Base-by-base conservation (phyloP, 2,797 vertebrate species). In the Dallia pectoralis region DNA sequence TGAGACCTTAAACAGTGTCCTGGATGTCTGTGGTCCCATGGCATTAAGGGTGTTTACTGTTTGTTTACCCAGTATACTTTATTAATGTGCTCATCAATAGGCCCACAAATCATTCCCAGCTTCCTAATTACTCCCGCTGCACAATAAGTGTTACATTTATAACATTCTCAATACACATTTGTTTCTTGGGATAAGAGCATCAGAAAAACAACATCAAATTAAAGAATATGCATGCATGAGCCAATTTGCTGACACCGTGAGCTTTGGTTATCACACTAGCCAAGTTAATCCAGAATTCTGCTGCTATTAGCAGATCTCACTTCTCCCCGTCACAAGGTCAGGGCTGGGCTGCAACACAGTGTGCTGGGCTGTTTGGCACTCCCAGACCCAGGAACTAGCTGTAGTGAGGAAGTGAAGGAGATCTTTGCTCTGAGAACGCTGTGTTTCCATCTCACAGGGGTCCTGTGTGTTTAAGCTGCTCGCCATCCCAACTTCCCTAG, bases 361-460 rank as follows among this genome's bases (percentile, higher is more conserved):
- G n/a, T n/a, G 44, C 44, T 27, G 67, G 25, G 44, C 56, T 59
- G 62, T 30, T 7, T 53, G 51, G 51, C 19, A 0, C 51, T 40
- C 51, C 8, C n/a, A 64, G 18, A 16, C 5, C 22, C 25, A 68
- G 27, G 27, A 68, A 51, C 44, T 27, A 29, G 27, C 29, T 51
- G 48, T 68, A 49, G 25, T 40, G 8, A 49, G 44, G 4, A 22
- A 36, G 30, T 15, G 48, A 51, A 51, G 48, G 48, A 51, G 48
- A 49, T 25, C 73, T 75, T 74, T 59, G 64, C 75, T 81, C 69
- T 48, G 78, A 77, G 48, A 73, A 64, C 74, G 69, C 72, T 74
- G 74, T 72, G 75, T 83, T 85, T 79, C 44, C 19, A 66, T 75
- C 71, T 81, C 77, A 87, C 72, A 86, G 84, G 76, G 81, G 33